These are phyloP conservation scores for Microctonus hyperodae DNA, from an alignment of 2,888 invertebrate species.

Conservation along the genomic window DNA sequence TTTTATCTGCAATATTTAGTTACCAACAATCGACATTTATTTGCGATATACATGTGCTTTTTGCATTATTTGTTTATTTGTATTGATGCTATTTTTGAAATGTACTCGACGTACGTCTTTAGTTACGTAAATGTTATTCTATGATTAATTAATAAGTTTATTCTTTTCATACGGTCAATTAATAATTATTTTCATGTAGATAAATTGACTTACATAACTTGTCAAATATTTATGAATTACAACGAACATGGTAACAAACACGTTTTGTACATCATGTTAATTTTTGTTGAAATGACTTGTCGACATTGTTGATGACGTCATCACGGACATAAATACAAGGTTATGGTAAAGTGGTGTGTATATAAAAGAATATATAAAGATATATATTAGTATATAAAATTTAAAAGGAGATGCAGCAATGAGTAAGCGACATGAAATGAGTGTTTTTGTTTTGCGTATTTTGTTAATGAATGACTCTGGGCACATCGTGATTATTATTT, in stretches of 20 bases:
- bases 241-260: not conserved
- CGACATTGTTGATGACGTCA: constrained; percentile 13
- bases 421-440: constrained; percentile 18
- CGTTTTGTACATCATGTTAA: not conserved
- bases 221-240: not conserved
- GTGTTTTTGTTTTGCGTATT: constrained; percentile 12
- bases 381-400: not conserved
- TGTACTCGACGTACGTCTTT: not conserved
- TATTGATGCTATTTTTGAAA: constrained; percentile 1
- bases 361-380: not conserved
- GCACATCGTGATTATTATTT: not conserved
- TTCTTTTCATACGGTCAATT: not conserved
- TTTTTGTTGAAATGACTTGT: not conserved
- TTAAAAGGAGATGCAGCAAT: constrained; percentile 12
- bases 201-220: not conserved
- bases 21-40: not conserved
- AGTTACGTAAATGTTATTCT: constrained; percentile 19
- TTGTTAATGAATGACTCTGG: not conserved
- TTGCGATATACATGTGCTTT: not conserved
- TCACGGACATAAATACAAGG: not conserved
- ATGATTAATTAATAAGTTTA: not conserved
- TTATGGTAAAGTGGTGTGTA: not conserved
- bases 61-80: not conserved
- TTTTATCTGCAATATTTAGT: not conserved
- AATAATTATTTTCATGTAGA: not conserved